Evolutionary conservation across 2,113 vertebrate genomes (phyloP), one percentile per base, ranked within the genome.

Genomic region (Platycercus adscitus): DNA sequence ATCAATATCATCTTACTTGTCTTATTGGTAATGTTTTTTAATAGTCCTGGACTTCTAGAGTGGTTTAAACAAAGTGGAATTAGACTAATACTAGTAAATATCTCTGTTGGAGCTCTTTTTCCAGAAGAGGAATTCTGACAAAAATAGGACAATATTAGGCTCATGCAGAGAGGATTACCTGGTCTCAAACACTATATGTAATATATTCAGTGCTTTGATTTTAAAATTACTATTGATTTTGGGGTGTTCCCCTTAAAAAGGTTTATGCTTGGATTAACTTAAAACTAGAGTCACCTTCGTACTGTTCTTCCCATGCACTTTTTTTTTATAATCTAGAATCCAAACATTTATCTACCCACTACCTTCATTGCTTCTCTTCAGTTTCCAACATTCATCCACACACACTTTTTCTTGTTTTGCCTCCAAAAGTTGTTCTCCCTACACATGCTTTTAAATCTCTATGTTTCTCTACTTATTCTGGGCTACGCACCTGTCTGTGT

Each of bases 191-290:
- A 72, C 50, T 49, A 19, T 21, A 39, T 24, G 24, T 88, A 77
- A 80, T 90, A 39, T 43, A 80, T 46, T 23, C 41, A 89, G 66
- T 71, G 47, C 44, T 81, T 81, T 33, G 24, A 44, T 91, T 80
- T 86, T 77, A 90, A 79, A 93, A 88, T 85, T 6, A 44, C 56
- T 82, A 39, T 79, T 92, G 73, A 81, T 78, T 86, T 86, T 64
- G 41, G 31, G 52, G 29, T 86, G 41, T 69, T 80, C 41, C 29
- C 9, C 39, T 91, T 78, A 73, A 28, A 91, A 78, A 85, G 44
- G 52, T 75, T 94, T 86, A 25, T 78, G 8, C 12, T 82, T 2
- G 8, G 55, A 73, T 84, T 91, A 85, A 72, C 46, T 88, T 61
- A 89, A 82, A 91, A 44, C 56, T 35, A 61, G 26, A 33, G 39